A percentile compares a stretch with the other conserved stretches of the same genome.
Evolutionary conservation across 1,140 invertebrate genomes (phyloP).

Genomic region (Babylonia areolata): DNA sequence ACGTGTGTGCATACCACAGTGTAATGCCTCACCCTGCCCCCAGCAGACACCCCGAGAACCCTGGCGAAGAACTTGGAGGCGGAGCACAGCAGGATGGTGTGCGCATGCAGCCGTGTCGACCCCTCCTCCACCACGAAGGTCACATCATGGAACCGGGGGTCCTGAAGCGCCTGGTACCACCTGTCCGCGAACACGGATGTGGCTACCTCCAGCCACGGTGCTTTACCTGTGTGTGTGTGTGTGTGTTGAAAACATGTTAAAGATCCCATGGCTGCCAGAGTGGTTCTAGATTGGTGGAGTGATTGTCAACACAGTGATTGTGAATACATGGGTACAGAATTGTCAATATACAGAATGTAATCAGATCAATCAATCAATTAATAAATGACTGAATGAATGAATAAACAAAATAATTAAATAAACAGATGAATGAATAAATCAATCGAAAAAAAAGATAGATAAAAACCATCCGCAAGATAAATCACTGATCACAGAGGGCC

Average conservation of each 20-base stretch:
- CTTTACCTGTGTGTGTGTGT: conserved; percentile 55
- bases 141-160: conserved; percentile 64
- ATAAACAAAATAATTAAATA: no score
- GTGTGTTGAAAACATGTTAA: background rate
- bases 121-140: conserved; percentile 61
- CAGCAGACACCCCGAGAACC: conserved; percentile 51
- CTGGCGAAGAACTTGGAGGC: conserved; percentile 64
- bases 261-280: no score
- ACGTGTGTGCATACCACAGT: background rate
- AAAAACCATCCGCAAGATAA: no score
- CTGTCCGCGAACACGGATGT: conserved; percentile 67
- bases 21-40: conserved; percentile 41
- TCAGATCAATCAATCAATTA: no score
- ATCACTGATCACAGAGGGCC: no score
- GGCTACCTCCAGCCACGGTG: conserved; percentile 66
- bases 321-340: no score
- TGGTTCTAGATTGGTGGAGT: no score
- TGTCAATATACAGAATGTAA: no score
- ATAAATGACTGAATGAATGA: no score
- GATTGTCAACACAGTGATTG: no score
- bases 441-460: no score
- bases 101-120: conserved; percentile 58
- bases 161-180: conserved; percentile 63
- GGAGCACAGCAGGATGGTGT: conserved; percentile 64
- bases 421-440: no score